phyloP scores from a whole-genome alignment of 2,888 invertebrate species.

The Rapana venosa region DNA sequence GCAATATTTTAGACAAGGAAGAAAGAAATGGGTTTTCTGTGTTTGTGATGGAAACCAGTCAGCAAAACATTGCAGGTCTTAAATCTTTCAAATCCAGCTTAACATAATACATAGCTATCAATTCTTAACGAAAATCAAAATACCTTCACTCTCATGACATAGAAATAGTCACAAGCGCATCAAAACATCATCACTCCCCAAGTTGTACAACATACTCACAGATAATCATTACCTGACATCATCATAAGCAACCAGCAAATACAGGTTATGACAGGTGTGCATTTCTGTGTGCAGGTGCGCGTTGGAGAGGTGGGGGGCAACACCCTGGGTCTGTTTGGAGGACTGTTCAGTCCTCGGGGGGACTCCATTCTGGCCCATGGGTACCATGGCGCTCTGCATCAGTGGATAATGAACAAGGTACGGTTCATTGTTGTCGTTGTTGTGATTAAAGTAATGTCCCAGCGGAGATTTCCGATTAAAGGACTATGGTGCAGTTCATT shows the following conservation, averaged over 20 bases:
- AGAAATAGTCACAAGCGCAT: not conserved
- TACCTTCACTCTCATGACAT: too few relatives aligned
- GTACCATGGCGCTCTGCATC: slow-evolving; percentile 94
- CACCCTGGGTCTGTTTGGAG: slow-evolving; percentile 94
- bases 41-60: too few relatives aligned
- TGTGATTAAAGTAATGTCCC: not conserved
- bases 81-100: too few relatives aligned
- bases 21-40: too few relatives aligned
- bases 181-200: not conserved
- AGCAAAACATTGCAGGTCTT: too few relatives aligned
- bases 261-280: not conserved
- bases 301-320: slow-evolving; percentile 96
- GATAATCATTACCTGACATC: not conserved
- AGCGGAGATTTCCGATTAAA: too few relatives aligned
- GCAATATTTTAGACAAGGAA: too few relatives aligned
- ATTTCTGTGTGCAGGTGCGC: slow-evolving; percentile 78
- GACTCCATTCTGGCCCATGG: slow-evolving; percentile 88
- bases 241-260: not conserved
- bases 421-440: not conserved
- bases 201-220: not conserved
- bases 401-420: slow-evolving; percentile 85
- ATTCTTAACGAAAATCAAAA: too few relatives aligned
- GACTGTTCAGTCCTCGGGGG: slow-evolving; percentile 85
- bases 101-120: too few relatives aligned
- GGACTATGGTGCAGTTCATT: too few relatives aligned